Percentiles rank a stretch among this genome's conserved stretches.
phyloP scores from a whole-genome alignment of 1,140 invertebrate genomes.

The Gonatopus flavifemur region DNA sequence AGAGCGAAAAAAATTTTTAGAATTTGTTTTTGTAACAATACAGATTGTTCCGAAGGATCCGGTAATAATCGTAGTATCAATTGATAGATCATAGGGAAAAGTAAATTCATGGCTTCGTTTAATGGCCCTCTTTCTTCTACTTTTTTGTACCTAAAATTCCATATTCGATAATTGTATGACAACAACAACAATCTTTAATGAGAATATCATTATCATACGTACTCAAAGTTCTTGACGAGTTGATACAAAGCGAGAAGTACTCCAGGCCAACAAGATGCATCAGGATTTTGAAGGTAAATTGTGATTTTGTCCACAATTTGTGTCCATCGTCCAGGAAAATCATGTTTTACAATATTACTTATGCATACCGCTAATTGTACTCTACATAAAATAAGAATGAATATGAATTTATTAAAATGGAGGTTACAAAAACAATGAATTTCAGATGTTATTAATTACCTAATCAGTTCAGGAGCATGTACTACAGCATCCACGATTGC shows the following conservation, averaged over 20 bases:
- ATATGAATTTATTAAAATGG: constrained; percentile 1
- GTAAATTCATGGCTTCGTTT: constrained; percentile 91
- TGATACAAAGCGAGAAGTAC: constrained; percentile 91
- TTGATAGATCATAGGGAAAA: constrained; percentile 91
- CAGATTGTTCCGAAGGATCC: constrained; percentile 84
- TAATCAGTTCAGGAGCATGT: constrained; percentile 85
- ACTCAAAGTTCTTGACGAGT: constrained; percentile 95
- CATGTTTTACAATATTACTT: constrained; percentile 89
- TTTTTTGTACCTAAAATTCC: constrained; percentile 75
- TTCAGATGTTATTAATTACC: constrained; percentile 55
- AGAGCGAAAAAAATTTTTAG: constrained; percentile 96
- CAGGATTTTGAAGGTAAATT: constrained; percentile 78
- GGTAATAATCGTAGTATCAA: constrained; percentile 78
- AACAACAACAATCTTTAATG: constrained; percentile 1
- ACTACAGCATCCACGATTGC: constrained; percentile 94
- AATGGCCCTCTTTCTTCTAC: constrained; percentile 84
- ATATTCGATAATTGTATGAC: too few species aligned
- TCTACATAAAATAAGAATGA: constrained; percentile 56
- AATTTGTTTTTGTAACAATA: constrained; percentile 93
- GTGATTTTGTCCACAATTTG: constrained; percentile 93
- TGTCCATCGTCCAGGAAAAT: constrained; percentile 95
- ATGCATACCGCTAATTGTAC: constrained; percentile 91
- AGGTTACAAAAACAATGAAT: not conserved
- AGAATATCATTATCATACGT: constrained; percentile 40
- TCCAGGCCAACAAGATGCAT: constrained; percentile 87